Percentiles rank a stretch among this genome's conserved stretches.
Evolutionary conservation across 1,140 invertebrate species (phyloP).

Genomic region (Apis dorsata): DNA sequence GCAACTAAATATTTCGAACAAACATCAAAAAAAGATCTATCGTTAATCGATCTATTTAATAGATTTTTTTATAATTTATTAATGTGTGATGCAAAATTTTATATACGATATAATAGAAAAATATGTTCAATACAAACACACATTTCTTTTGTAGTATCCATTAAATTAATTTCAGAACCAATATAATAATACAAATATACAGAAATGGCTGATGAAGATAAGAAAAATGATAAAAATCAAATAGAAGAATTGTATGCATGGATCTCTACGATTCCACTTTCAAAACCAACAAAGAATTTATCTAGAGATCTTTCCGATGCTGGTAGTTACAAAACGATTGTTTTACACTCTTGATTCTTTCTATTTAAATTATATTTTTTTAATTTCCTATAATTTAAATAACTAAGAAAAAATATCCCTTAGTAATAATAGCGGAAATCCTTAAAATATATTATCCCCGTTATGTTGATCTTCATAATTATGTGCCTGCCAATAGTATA

Average conservation of each 20-base stretch:
- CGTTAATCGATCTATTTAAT: no score
- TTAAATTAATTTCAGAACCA: background rate
- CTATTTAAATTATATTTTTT: background rate
- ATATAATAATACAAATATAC: background rate
- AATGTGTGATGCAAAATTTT: background rate
- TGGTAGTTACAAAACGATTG: slow-evolving; percentile 72
- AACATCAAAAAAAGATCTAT: background rate
- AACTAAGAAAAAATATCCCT: slow-evolving; percentile 8
- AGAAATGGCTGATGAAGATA: slow-evolving; percentile 39
- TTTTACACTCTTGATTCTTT: background rate
- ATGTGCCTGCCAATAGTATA: slow-evolving; percentile 83
- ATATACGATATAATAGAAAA: background rate
- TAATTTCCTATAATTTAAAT: background rate
- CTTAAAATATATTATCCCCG: slow-evolving; percentile 85
- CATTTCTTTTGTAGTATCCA: background rate
- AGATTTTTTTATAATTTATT: background rate
- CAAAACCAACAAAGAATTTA: slow-evolving; percentile 82
- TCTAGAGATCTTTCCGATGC: slow-evolving; percentile 86
- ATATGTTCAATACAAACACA: slow-evolving; percentile 6
- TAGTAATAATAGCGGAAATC: slow-evolving; percentile 85
- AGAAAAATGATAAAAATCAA: slow-evolving; percentile 21
- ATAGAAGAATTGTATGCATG: slow-evolving; percentile 79
- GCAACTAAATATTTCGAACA: background rate
- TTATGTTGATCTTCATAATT: slow-evolving; percentile 86
- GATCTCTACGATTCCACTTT: slow-evolving; percentile 82